Evolutionary conservation across 2,113 vertebrate species (phyloP).

Genomic region (Piliocolobus tephrosceles): DNA sequence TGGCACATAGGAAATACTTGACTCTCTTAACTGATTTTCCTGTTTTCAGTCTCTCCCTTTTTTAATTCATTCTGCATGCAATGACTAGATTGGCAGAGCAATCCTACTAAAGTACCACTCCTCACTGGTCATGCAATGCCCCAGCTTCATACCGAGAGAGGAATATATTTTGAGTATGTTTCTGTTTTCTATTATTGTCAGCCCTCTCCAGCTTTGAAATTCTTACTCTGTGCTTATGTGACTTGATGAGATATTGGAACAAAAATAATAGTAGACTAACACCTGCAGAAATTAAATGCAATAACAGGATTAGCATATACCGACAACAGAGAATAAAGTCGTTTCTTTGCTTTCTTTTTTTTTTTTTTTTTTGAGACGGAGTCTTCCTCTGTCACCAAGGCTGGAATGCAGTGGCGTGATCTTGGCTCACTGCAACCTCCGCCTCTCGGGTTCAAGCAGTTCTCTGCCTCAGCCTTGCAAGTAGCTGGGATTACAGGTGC

Average conservation of each 20-base stretch:
- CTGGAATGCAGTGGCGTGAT: no score
- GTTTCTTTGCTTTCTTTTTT: not conserved
- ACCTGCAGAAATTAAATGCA: not conserved
- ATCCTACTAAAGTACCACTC: not conserved
- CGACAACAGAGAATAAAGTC: not conserved
- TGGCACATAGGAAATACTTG: not conserved
- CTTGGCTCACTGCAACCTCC: no score
- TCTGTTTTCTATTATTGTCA: not conserved
- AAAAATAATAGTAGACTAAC: conserved; percentile 9
- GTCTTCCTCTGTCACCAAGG: no score
- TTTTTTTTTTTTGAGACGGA: no score
- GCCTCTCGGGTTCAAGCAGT: no score
- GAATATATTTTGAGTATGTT: not conserved
- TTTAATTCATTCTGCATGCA: not conserved
- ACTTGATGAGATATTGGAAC: not conserved
- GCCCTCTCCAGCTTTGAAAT: not conserved
- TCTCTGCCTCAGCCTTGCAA: no score
- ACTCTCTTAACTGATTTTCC: not conserved
- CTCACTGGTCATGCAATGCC: not conserved
- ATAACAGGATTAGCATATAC: not conserved
- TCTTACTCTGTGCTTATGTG: not conserved
- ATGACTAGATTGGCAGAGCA: not conserved
- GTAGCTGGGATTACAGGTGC: no score
- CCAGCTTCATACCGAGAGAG: not conserved
- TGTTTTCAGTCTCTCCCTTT: not conserved